These are phyloP conservation scores for Pristionchus japonicus DNA, from an alignment of 2,888 invertebrate species.

Conservation along the genomic window DNA sequence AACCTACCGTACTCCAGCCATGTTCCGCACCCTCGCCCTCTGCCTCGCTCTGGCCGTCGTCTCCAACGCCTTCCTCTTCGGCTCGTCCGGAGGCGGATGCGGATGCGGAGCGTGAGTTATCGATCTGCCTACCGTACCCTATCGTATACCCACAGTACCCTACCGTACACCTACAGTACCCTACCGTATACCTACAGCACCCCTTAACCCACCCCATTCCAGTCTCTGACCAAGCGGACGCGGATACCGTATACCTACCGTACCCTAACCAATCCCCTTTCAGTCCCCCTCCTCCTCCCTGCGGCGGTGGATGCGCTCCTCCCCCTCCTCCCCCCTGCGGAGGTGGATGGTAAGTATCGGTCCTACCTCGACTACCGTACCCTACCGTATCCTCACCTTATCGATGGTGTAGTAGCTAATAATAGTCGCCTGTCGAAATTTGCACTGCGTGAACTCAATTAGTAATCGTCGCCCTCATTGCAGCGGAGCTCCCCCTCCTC, in stretches of 20 bases:
- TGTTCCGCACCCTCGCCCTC: neutral
- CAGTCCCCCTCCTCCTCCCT: conserved; percentile 44
- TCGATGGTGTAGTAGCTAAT: too few relatives aligned
- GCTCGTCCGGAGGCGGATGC: conserved; percentile 31
- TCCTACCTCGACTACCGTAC: neutral
- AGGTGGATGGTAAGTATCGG: neutral
- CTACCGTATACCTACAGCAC: too few relatives aligned
- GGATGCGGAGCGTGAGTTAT: conserved; percentile 44
- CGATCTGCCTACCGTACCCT: neutral
- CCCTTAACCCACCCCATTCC: too few relatives aligned
- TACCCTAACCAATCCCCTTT: neutral
- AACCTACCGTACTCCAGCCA: neutral
- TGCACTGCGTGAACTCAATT: too few relatives aligned
- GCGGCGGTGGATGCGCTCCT: conserved; percentile 6
- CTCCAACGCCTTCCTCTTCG: conserved; percentile 45
- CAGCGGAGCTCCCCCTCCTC: conserved; percentile 35
- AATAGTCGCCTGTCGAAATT: too few relatives aligned
- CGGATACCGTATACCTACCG: neutral
- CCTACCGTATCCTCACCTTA: neutral
- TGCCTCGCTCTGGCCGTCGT: conserved; percentile 31
- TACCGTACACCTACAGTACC: too few relatives aligned
- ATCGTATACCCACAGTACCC: neutral
- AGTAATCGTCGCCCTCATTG: neutral
- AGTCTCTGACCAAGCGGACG: neutral
- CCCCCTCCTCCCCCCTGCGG: conserved; percentile 32